Percentiles rank a stretch among this genome's conserved stretches.
Evolutionary conservation across 1,140 invertebrate genomes (phyloP).

Genomic region (Ephestia elutella): DNA sequence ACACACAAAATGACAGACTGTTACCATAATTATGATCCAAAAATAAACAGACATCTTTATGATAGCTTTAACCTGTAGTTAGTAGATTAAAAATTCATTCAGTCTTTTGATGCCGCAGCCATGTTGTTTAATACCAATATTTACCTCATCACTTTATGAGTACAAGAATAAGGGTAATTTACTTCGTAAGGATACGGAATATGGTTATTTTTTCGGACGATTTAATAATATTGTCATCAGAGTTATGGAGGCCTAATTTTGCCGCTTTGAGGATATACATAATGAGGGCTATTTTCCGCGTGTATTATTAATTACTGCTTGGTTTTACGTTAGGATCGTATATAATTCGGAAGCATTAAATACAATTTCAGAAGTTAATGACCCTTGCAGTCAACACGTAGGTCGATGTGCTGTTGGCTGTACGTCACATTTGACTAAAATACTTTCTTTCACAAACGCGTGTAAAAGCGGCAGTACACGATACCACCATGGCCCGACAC

Average conservation of each 20-base stretch:
- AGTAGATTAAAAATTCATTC: constrained; percentile 2
- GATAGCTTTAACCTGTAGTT: background rate
- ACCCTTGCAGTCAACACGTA: no score
- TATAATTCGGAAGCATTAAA: no score
- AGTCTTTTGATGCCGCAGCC: background rate
- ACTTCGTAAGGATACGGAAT: background rate
- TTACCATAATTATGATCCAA: constrained; percentile 1
- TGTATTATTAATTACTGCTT: no score
- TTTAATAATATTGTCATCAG: no score
- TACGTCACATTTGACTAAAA: no score
- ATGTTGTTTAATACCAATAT: constrained; percentile 2
- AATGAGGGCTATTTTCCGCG: no score
- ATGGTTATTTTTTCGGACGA: background rate
- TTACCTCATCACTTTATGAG: constrained; percentile 2
- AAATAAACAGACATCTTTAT: constrained; percentile 2
- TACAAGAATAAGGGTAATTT: background rate
- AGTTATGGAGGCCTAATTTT: no score
- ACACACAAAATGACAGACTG: background rate
- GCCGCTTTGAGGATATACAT: no score
- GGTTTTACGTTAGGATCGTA: no score
- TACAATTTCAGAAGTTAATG: no score
- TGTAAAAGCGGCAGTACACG: background rate
- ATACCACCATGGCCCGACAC: background rate
- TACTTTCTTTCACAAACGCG: background rate
- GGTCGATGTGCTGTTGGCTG: no score